Base-by-base conservation (phyloP, 2,888 invertebrate genomes). In the Nineta flava region DNA sequence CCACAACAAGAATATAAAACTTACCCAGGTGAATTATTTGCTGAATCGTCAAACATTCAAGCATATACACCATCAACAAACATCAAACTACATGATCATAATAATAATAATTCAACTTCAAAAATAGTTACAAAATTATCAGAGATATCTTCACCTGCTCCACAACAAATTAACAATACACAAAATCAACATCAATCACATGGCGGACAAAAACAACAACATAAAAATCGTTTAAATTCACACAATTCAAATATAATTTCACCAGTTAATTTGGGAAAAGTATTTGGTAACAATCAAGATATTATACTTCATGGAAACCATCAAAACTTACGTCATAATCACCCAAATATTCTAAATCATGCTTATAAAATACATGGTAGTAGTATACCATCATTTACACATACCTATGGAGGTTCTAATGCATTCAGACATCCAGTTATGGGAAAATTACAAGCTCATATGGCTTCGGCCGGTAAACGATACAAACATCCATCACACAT, bases 1-100 rank as follows among this genome's bases (percentile, higher is more conserved):
- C 75, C 12, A 58, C 57, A 35, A n/a, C 38, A 49, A 34, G 46
- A 17, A 52, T 48, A 10, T n/a, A 19, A 13, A 19, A 26, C 3
- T 26, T 44, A 19, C 12, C 13, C 3, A 9, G 26, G 13, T 17
- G 21, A 19, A 17, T 26, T 19, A 12, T 7, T 3, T 44, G 44
- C 17, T 21, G 35, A 19, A 9, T 41, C 42, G 10, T 13, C 16
- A 31, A 17, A 31, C 41, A n/a, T 17, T 17, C 42, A 42, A 12
- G 50, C 55, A 12, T 47, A 49, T 3, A 47, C 53, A 7, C 15
- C 49, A 15, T 53, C 56, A 51, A 54, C 56, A 17, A 35, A 55
- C 6, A 54, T 55, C 9, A 4, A n/a, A 6, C 6, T 12, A 2
- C 41, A 50, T 12, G 47, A 54, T 17, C n/a, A 46, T 52, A 10